Percentiles rank a stretch among this genome's conserved stretches.
Evolutionary conservation across 2,888 invertebrate genomes (phyloP).

Genomic region (Cryptosula pallasiana): DNA sequence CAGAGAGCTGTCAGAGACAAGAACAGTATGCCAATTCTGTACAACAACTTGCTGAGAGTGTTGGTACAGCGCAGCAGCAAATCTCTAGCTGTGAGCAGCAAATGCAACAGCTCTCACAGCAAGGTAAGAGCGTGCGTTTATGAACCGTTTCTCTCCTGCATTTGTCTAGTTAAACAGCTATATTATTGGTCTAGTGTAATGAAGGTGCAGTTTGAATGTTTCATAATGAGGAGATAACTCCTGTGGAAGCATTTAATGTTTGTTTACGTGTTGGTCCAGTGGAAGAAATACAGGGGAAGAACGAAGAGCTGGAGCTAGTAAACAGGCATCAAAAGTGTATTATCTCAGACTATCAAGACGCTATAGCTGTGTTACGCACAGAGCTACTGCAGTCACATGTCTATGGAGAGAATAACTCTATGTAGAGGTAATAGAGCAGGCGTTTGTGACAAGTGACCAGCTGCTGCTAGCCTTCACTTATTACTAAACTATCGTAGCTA

Average conservation of each 20-base stretch:
- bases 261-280: no score
- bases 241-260: no score
- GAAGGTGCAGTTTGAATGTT: no score
- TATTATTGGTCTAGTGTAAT: no score
- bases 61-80: constrained; percentile 2
- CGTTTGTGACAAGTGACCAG: no score
- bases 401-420: no score
- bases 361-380: not conserved
- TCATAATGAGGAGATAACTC: no score
- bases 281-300: not conserved
- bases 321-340: constrained; percentile 17
- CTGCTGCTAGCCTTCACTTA: no score
- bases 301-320: not conserved
- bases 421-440: no score
- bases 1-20: not conserved
- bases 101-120: not conserved
- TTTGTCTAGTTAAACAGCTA: no score
- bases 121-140: not conserved
- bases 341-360: not conserved
- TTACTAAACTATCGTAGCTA: no score
- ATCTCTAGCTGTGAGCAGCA: not conserved
- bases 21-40: not conserved
- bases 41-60: not conserved
- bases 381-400: not conserved
- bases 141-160: no score